These are phyloP conservation scores for Smutsia gigantea DNA, from an alignment of 2,797 vertebrate genomes.

Conservation along the genomic window DNA sequence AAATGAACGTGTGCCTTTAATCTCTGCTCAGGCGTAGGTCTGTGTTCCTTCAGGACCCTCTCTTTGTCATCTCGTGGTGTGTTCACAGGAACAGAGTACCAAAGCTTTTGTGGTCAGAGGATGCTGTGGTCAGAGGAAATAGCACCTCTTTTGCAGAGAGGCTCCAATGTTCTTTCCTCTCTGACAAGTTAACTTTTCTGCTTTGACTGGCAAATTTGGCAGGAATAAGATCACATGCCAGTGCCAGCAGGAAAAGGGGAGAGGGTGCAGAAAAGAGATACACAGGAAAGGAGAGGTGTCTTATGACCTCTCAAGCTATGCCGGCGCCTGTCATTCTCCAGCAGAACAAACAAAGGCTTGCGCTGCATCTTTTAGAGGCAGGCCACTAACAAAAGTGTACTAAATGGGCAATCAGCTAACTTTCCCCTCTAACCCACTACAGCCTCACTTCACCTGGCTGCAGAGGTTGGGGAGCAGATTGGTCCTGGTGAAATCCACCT, in stretches of 20 bases:
- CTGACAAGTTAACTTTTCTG: background rate
- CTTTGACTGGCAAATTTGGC: background rate
- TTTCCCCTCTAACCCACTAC: background rate
- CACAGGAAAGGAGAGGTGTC: fast-evolving
- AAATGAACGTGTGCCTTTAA: background rate
- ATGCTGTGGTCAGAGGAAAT: background rate
- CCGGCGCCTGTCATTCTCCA: background rate
- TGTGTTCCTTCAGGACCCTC: background rate
- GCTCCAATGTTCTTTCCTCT: background rate
- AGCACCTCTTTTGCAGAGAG: background rate
- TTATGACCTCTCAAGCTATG: background rate
- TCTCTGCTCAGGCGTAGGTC: background rate
- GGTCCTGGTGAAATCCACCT: background rate
- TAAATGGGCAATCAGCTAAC: background rate
- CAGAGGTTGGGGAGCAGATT: background rate
- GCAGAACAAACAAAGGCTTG: background rate
- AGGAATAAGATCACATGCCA: background rate
- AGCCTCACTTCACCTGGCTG: background rate
- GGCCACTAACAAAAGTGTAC: background rate
- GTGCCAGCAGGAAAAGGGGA: background rate
- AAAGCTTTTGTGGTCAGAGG: background rate
- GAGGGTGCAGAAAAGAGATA: background rate
- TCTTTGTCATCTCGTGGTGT: background rate
- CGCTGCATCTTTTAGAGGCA: background rate
- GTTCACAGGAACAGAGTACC: fast-evolving